phyloP scores from a whole-genome alignment of 2,797 vertebrate genomes.

The Sebastiscus albofasciatus region DNA sequence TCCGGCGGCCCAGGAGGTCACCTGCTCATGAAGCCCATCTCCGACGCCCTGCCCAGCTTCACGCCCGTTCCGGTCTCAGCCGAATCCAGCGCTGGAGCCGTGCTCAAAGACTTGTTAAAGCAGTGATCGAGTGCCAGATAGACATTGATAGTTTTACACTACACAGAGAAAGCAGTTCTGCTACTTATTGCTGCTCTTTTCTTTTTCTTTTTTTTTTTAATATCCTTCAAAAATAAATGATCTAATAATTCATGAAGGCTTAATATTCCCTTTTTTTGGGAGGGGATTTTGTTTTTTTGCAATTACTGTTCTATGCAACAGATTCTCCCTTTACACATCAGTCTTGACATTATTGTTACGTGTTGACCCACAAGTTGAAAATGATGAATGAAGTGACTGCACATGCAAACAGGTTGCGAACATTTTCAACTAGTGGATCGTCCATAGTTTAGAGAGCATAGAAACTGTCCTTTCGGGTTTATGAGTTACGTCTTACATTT shows the following conservation, averaged over 20 bases:
- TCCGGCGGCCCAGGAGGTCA: constrained; percentile 82
- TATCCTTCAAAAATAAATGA: constrained; percentile 23
- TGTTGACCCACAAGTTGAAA: background rate
- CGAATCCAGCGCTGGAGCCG: constrained; percentile 89
- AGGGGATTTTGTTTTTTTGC: background rate
- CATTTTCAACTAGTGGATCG: background rate
- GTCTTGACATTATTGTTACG: background rate
- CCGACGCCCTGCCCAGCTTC: constrained; percentile 91
- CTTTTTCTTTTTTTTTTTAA: background rate
- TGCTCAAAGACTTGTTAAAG: constrained; percentile 93
- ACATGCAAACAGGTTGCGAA: background rate
- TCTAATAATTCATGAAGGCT: background rate
- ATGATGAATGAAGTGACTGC: background rate
- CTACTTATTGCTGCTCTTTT: constrained; percentile 23
- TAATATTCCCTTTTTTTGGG: constrained; percentile 4
- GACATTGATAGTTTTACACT: constrained; percentile 66
- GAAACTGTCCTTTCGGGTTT: background rate
- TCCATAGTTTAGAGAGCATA: background rate
- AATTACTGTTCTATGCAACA: constrained; percentile 69
- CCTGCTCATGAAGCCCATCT: constrained; percentile 96
- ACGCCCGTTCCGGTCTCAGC: constrained; percentile 93
- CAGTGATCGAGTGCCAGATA: constrained; percentile 81
- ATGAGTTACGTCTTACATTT: background rate
- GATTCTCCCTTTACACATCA: constrained; percentile 41
- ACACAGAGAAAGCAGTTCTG: constrained; percentile 33